phyloP scores from a whole-genome alignment of 2,797 vertebrate genomes.

The Vireo griseus region DNA sequence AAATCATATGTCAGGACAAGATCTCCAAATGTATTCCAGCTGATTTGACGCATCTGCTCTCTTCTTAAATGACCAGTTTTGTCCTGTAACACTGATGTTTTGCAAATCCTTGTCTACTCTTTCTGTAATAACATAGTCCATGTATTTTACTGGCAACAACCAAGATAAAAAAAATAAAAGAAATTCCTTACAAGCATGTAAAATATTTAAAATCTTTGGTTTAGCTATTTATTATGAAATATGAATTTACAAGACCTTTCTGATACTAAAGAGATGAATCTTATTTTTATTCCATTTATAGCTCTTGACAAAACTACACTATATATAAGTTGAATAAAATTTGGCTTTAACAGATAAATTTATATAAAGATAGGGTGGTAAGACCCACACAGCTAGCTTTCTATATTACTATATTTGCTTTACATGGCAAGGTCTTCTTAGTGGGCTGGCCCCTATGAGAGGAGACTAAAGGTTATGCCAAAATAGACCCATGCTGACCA shows the following conservation, averaged over 20 bases:
- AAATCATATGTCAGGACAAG: not conserved
- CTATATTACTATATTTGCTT: not conserved
- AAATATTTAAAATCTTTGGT: not conserved
- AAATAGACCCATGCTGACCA: fast-evolving
- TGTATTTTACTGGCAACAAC: not conserved
- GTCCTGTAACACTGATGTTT: not conserved
- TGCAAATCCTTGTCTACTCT: not conserved
- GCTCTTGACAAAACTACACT: not conserved
- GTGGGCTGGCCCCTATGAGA: not conserved
- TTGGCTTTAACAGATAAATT: not conserved
- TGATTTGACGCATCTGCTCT: not conserved
- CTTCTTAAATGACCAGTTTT: not conserved
- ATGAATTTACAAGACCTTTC: not conserved
- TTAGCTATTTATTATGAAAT: not conserved
- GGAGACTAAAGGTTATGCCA: not conserved
- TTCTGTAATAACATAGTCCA: not conserved
- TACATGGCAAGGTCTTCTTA: not conserved
- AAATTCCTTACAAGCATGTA: not conserved
- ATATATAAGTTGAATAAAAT: not conserved
- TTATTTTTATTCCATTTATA: not conserved
- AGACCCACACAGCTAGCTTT: not conserved
- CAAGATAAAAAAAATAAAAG: not conserved
- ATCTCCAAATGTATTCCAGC: not conserved
- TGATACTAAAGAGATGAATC: not conserved
- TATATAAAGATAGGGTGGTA: not conserved